Percentiles rank a stretch among this genome's conserved stretches.
These are phyloP conservation scores for Zygothrica quintamaculata DNA, from an alignment of 2,888 invertebrate genomes.

Conservation along the genomic window DNA sequence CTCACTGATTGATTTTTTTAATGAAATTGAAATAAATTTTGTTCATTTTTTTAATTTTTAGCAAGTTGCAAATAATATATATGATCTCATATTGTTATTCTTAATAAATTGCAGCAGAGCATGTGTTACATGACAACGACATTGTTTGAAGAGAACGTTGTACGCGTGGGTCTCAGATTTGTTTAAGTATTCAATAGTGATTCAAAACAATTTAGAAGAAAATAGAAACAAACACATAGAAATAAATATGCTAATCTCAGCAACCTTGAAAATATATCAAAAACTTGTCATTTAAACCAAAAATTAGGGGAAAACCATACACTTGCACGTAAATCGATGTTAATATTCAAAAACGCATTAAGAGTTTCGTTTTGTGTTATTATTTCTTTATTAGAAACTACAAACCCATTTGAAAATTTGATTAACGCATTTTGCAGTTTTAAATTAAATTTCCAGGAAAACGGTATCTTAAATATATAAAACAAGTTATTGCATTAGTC, in stretches of 20 bases:
- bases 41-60: too few species aligned
- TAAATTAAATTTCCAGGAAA: too few species aligned
- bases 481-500: slow-evolving; percentile 19
- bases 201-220: slow-evolving; percentile 61
- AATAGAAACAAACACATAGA: slow-evolving; percentile 19
- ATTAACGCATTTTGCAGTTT: background rate
- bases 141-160: slow-evolving; percentile 14
- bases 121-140: slow-evolving; percentile 44
- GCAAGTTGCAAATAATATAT: slow-evolving; percentile 38
- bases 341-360: slow-evolving; percentile 23
- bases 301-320: slow-evolving; percentile 28
- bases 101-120: slow-evolving; percentile 22
- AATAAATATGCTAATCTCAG: slow-evolving; percentile 27
- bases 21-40: slow-evolving; percentile 10
- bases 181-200: slow-evolving; percentile 44
- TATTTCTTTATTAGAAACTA: slow-evolving; percentile 13
- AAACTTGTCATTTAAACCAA: slow-evolving; percentile 19
- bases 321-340: slow-evolving; percentile 8
- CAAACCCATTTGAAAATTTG: too few species aligned
- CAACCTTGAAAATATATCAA: slow-evolving; percentile 36
- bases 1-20: slow-evolving; percentile 34
- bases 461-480: too few species aligned
- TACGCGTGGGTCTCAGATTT: slow-evolving; percentile 40
- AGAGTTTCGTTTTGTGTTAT: slow-evolving; percentile 26
- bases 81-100: slow-evolving; percentile 54